A percentile compares a stretch with the other conserved stretches of the same genome.
These are phyloP conservation scores for Diplodus sargus DNA, from an alignment of 2,797 vertebrate genomes.

Conservation along the genomic window DNA sequence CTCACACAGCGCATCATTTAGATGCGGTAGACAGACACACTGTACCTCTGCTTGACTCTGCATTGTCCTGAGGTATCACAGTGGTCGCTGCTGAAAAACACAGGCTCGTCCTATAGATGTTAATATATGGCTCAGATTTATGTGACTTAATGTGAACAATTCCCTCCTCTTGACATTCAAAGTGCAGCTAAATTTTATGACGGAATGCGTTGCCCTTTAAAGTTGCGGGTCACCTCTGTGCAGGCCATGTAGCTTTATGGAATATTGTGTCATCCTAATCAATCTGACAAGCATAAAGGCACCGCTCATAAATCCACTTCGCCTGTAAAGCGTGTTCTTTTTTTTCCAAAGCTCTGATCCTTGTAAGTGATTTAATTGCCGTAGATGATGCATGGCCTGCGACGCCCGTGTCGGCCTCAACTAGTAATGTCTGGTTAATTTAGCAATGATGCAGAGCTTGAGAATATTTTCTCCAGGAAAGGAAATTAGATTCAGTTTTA, in stretches of 20 bases:
- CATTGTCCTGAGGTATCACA: not conserved
- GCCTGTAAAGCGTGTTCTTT: not conserved
- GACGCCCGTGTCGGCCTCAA: constrained; percentile 21
- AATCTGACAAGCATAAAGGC: constrained; percentile 51
- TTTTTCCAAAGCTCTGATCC: constrained; percentile 8
- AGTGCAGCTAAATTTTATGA: constrained; percentile 46
- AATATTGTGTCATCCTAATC: constrained; percentile 47
- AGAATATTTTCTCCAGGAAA: not conserved
- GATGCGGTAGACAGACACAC: not conserved
- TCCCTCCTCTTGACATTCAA: constrained; percentile 40
- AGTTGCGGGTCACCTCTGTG: constrained; percentile 50
- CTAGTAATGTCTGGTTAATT: constrained; percentile 17
- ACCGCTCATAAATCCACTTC: constrained; percentile 34
- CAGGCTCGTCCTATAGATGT: not conserved
- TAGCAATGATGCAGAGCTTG: constrained; percentile 21
- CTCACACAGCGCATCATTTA: not conserved
- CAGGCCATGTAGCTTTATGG: constrained; percentile 24
- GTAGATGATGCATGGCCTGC: constrained; percentile 12
- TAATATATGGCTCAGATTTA: constrained; percentile 5
- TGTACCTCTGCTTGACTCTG: not conserved
- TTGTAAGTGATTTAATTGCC: constrained; percentile 33
- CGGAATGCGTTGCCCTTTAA: constrained; percentile 48
- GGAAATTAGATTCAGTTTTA: not conserved
- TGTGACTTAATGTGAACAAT: constrained; percentile 6
- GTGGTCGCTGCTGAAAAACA: constrained; percentile 4